phyloP scores from a whole-genome alignment of 1,140 invertebrate genomes.

The Drosophila littoralis region DNA sequence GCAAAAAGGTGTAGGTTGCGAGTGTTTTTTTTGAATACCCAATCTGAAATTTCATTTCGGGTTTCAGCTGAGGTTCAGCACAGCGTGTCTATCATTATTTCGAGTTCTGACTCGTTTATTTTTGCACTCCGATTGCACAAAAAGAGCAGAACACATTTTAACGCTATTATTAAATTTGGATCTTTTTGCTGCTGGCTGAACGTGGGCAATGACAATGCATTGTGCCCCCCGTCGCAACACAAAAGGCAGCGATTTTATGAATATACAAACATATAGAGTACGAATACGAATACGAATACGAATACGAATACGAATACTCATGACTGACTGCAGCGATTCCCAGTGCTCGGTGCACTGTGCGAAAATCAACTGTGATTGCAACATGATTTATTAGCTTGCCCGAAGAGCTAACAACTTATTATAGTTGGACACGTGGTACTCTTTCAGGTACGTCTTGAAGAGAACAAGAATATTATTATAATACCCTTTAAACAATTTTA shows the following conservation, averaged over 20 bases:
- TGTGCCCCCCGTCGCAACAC: conserved; percentile 10
- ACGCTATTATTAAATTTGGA: conserved; percentile 69
- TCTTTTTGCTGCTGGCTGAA: conserved; percentile 13
- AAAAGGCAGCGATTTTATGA: conserved; percentile 28
- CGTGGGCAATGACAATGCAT: conserved; percentile 63
- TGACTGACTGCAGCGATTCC: not conserved
- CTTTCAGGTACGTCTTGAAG: too few relatives aligned
- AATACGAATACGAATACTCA: not conserved
- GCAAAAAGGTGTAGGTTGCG: conserved; percentile 28
- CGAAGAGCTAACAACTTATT: too few relatives aligned
- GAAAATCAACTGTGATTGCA: not conserved
- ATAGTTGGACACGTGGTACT: too few relatives aligned
- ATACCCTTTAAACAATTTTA: too few relatives aligned
- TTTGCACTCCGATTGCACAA: conserved; percentile 48
- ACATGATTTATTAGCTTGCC: not conserved
- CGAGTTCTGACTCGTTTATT: conserved; percentile 44
- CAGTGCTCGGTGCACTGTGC: conserved; percentile 1
- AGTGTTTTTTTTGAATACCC: not conserved
- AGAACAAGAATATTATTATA: too few relatives aligned
- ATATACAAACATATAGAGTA: conserved; percentile 18
- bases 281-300: not conserved
- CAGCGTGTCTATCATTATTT: conserved; percentile 70
- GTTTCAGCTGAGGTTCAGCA: conserved; percentile 37
- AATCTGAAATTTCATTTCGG: conserved; percentile 20
- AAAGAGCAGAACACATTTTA: conserved; percentile 54